Base-by-base conservation (phyloP, 2,888 invertebrate genomes). In the Calameuta pallipes region DNA sequence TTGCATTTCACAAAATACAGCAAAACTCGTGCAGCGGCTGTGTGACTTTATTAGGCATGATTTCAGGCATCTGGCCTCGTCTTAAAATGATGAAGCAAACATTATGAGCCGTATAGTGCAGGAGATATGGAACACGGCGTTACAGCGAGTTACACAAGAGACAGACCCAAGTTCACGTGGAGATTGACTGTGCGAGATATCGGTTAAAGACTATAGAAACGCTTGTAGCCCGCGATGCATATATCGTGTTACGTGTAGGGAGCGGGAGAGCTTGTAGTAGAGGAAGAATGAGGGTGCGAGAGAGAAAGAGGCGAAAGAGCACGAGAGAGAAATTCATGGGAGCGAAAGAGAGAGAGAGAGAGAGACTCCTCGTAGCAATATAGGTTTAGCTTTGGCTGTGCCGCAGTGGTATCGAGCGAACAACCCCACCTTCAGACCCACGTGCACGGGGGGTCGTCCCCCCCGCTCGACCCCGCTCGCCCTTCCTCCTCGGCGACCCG, bases 381-480 rank as follows among this genome's bases (percentile, higher is more conserved):
- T 23, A 89, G 87, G 88, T 86, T 87, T 87, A 87, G 90, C 90
- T 90, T 90, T 88, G 88, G 89, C 86, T 81, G 85, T 91, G 91
- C 90, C 91, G 91, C 91, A 91, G 91, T 91, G 90, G 87, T 91
- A 91, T 91, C 91, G 91, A 91, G 91, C 91, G 82, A 73, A 78
- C 82, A 82, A 87, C 86, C 87, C 88, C 85, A 86, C 74, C 78
- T 37, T 74, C 31, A 86, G 83, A 83, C 79, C 79, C 84, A 82
- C 83, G 79, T 80, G 76, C 79, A 77, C 85, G 33, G 33, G 33
- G 33, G 33, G 33, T n/a, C n/a, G 33, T 33, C 33, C 1, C 33
- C 33, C 84, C 82, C 11, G 11, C 11, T 1, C 9, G 9, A 9
- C 84, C 82, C 80, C 82, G 78, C 76, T 79, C 76, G 76, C 82